Conservation (phyloP, 2,797 vertebrate species). For the Lateolabrax maculatus region DNA sequence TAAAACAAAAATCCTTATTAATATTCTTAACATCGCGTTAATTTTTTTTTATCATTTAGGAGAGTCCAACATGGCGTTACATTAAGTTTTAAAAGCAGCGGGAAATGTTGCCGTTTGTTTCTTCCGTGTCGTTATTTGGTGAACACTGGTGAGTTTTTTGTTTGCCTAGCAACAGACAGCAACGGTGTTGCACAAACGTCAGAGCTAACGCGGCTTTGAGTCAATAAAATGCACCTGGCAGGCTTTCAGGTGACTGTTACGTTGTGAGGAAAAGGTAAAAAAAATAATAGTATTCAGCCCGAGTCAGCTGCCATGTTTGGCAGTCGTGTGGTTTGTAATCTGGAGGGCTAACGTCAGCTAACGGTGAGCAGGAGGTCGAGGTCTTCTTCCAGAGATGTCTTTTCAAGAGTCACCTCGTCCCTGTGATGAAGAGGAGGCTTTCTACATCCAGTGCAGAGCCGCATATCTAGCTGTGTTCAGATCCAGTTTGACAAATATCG, state of each 20-base stretch:
- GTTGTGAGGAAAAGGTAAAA: neutral
- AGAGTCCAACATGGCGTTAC: rapidly evolving
- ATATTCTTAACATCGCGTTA: rapidly evolving
- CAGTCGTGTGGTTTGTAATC: neutral
- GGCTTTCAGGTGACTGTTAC: neutral
- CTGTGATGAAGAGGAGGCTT: conserved; percentile 88
- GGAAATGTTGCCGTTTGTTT: conserved; percentile 58
- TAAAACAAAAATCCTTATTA: rapidly evolving
- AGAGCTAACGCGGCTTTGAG: rapidly evolving
- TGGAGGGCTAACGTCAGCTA: conserved; percentile 6
- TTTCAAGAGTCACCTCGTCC: conserved; percentile 63
- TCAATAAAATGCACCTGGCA: neutral
- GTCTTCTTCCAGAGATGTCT: conserved; percentile 63
- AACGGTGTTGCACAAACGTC: neutral
- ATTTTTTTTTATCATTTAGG: rapidly evolving
- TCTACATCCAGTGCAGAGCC: conserved; percentile 92
- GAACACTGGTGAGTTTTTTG: conserved; percentile 61
- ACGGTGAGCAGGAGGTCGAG: conserved; percentile 1
- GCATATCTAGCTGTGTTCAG: conserved; percentile 90
- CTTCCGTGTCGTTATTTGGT: conserved; percentile 40
- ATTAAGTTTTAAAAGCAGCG: neutral
- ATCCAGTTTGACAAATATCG: conserved; percentile 93
- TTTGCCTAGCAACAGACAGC: conserved; percentile 81
- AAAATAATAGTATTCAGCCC: neutral
- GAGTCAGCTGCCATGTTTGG: neutral